Base-by-base conservation (phyloP, 2,888 invertebrate species). In the Tachina grossa region DNA sequence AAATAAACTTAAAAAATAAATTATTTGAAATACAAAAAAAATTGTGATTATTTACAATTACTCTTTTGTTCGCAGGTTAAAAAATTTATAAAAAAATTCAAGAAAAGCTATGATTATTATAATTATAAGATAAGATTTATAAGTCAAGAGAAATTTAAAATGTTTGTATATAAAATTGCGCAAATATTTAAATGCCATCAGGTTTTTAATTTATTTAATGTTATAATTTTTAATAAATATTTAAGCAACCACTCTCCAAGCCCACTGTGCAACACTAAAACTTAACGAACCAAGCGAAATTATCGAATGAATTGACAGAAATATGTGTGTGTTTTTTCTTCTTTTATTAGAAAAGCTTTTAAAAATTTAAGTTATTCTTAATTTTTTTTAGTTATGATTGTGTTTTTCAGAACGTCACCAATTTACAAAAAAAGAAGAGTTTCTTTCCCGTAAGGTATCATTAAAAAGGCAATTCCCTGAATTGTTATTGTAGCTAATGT, bases 391-490 rank as follows among this genome's bases (percentile, higher is more conserved):
- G 31, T 76, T 49, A 55, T 22, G 57, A 13, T 49, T 69, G 51
- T 81, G 19, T 53, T 71, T 81, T 85, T 59, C 43, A 72, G 78
- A 82, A 85, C 78, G 63, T 82, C 68, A 77, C 72, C 77, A 61
- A 77, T 68, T 72, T 79, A 55, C 51, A 14, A 61, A 77, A 71
- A 77, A 71, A 31, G 71, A 69, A 77, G n/a, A 72, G 65, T 72
- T 75, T 57, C 14, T 45, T 65, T 57, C 31, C 77, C 82, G 78
- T 65, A 78, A 72, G 81, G 57, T 71, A 57, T 57, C 69, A 74
- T 81, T 81, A 77, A 77, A 59, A 61, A 61, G 19, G n/a, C 57
- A 57, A 45, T 43, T 51, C 47, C 55, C 9, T 47, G 43, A 57
- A 69, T 45, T 57, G n/a, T 31, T 57, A n/a, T 19, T 59, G 49